These are phyloP conservation scores for Xestia xanthographa DNA, from an alignment of 2,888 invertebrate genomes.

Conservation along the genomic window DNA sequence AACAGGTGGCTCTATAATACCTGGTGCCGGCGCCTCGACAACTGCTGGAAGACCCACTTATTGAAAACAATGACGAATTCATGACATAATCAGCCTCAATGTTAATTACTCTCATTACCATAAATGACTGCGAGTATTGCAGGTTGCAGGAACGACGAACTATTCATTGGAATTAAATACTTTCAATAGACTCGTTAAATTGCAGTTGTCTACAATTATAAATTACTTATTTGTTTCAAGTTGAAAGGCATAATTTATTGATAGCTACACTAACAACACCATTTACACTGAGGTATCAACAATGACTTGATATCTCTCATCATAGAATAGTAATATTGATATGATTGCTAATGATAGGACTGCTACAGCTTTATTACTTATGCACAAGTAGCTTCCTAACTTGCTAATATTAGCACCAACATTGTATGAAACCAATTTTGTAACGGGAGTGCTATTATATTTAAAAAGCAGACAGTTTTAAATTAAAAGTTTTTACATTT, in stretches of 20 bases:
- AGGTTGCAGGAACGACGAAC: background rate
- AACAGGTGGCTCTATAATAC: constrained; percentile 1
- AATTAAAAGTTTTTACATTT: background rate
- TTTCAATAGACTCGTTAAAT: constrained; percentile 1
- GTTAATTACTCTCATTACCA: constrained; percentile 11
- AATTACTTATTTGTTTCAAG: background rate
- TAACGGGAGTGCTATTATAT: background rate
- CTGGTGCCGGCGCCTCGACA: background rate
- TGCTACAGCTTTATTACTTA: background rate
- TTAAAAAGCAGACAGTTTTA: background rate
- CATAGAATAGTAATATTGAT: background rate
- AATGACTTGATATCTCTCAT: background rate
- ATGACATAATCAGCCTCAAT: background rate
- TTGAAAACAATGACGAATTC: constrained; percentile 1
- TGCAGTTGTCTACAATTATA: background rate
- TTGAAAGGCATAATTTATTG: background rate
- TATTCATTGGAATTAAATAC: background rate
- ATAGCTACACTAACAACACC: background rate
- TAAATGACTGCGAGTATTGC: background rate
- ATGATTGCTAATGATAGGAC: background rate
- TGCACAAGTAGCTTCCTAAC: background rate
- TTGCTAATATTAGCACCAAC: background rate
- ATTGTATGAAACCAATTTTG: background rate
- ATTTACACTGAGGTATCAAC: background rate
- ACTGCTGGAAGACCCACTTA: background rate